Base-by-base conservation (phyloP, 1,140 invertebrate genomes). In the Druon quercuslanigerum region DNA sequence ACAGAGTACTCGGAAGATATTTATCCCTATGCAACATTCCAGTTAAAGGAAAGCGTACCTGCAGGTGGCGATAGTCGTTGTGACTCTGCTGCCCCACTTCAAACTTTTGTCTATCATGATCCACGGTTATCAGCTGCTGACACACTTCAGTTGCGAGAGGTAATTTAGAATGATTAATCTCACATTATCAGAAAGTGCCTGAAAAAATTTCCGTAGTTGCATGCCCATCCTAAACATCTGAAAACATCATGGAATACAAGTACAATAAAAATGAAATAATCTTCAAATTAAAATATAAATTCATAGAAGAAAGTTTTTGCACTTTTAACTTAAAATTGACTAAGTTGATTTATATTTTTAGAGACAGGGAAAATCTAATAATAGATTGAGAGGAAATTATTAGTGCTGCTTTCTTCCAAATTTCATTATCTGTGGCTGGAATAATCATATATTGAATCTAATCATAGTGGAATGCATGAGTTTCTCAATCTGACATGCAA, bases 1-100 rank as follows among this genome's bases (percentile, higher is more conserved):
- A n/a, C 91, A 95, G 96, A 97, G 87, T 97, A 97, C 89, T 96
- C 96, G 80, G 96, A 97, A 92, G 96, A 97, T 89, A 96, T 97
- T 78, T 97, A 96, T 88, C 96, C 96, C 2, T 97, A 97, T 90
- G 96, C 96, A 54, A 97, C 96, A 50, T 97, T 97, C 90, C 96
- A 97, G 89, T 92, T 97, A 80, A 90, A 92, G 82, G 90, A 91
- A 83, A 96, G 96, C 71, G 96, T 97, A 86, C 95, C 96, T 74
- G 94, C 96, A 8, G 96, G 96, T 89, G 96, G 95, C 85, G 96
- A 97, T 90, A 97, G 96, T 89, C 96, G 96, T 57, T 97, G 97
- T 92, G 97, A 96, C 86, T 96, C 96, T 75, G 96, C 97, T 86
- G 96, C 96, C 70, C 96, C 97, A 71, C 92, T 96, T 74, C 96